Percentiles rank a stretch among this genome's conserved stretches.
Evolutionary conservation across 2,888 invertebrate genomes (phyloP).

Genomic region (Cosmia pyralina): DNA sequence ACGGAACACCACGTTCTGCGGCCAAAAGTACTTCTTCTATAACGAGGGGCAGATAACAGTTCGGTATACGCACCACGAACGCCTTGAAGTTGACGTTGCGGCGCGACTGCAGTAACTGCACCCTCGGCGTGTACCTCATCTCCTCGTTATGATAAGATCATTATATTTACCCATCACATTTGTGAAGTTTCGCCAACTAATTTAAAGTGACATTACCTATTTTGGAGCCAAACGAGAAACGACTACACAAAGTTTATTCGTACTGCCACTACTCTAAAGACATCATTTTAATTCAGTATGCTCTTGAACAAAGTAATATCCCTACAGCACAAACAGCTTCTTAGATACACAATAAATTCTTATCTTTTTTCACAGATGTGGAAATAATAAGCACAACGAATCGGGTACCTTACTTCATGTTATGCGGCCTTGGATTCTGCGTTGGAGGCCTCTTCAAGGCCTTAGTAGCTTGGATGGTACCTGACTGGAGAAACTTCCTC

Average conservation of each 20-base stretch:
- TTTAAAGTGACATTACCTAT: not conserved
- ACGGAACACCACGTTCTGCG: too few relatives aligned
- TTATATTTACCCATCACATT: too few relatives aligned
- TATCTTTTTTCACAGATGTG: slow-evolving; percentile 73
- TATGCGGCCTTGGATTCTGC: slow-evolving; percentile 74
- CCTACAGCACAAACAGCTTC: not conserved
- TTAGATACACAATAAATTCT: not conserved
- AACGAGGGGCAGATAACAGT: too few relatives aligned
- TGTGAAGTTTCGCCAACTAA: too few relatives aligned
- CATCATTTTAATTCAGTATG: not conserved
- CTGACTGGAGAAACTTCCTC: slow-evolving; percentile 93
- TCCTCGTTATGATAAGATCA: too few relatives aligned
- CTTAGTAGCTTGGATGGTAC: slow-evolving; percentile 81
- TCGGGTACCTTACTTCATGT: slow-evolving; percentile 74
- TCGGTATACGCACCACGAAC: too few relatives aligned
- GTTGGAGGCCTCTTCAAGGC: slow-evolving; percentile 74
- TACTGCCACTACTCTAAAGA: not conserved
- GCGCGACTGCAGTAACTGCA: too few relatives aligned
- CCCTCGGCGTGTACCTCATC: too few relatives aligned
- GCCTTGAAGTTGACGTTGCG: too few relatives aligned
- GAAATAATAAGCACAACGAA: slow-evolving; percentile 81
- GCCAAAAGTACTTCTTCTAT: too few relatives aligned
- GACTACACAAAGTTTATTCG: too few relatives aligned
- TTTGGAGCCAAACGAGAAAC: not conserved
- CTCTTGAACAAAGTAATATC: too few relatives aligned